Evolutionary conservation across 2,888 invertebrate genomes (phyloP), one percentile per base, ranked within the genome.

Genomic region (Barypeithes pellucidus): DNA sequence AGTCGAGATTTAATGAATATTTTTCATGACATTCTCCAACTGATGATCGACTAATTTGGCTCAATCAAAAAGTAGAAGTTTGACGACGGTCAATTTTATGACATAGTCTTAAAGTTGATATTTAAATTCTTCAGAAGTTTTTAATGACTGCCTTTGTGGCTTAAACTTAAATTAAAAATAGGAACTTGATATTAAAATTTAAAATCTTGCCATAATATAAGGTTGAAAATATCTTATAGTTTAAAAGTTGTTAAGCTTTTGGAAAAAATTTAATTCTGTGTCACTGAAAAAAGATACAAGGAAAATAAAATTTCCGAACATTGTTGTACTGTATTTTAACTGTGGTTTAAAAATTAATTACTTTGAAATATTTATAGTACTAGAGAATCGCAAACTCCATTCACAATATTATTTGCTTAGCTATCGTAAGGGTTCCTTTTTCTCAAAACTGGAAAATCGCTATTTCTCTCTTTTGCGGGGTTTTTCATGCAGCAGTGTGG

Each of bases 151-250:
- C 33, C 16, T 54, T 54, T 29, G 54, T 54, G 66, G 54, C 54
- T 41, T 52, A 16, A 66, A 66, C 66, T 66, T 66, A 66, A 66
- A 66, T 66, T 66, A 54, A 66, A 66, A 66, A 66, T 66, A 39
- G 54, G 54, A 66, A 66, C 14, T 66, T 54, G 66, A 54, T 66
- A 66, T 66, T 54, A 66, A 66, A 66, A 41, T 66, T 66, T 66
- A 54, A 50, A 54, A 54, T 41, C 24, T 54, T 24, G 22, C 24
- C 54, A 54, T 54, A n/a, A n/a, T 29, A 54, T 33, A 33, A 54
- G 54, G 54, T 9, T 33, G 16, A 54, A 54, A 54, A 33, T 54
- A 33, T 29, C 54, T 54, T 54, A 8, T 9, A 54, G 54, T 54
- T 54, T 54, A 14, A 54, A 54, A 54, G 29, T 54, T 54, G 29